These are phyloP conservation scores for Panulirus ornatus DNA, from an alignment of 1,140 invertebrate genomes.

Conservation along the genomic window DNA sequence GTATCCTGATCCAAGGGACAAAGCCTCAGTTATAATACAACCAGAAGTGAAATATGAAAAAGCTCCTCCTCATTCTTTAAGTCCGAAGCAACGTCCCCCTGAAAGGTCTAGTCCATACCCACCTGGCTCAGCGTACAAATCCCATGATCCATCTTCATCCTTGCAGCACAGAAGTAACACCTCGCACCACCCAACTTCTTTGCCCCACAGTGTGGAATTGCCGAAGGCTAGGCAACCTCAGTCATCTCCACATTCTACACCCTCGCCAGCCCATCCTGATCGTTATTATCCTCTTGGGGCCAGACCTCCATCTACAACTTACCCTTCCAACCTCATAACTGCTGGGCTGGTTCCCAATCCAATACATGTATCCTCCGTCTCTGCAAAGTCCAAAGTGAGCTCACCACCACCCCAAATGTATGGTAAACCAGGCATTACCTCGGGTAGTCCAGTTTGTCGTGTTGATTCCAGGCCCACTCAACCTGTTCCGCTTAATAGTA, in stretches of 20 bases:
- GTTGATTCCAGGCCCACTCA: constrained; percentile 78
- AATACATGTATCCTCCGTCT: constrained; percentile 62
- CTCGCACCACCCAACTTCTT: constrained; percentile 47
- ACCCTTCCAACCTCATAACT: constrained; percentile 65
- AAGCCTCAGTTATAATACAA: constrained; percentile 73
- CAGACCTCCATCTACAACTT: constrained; percentile 63
- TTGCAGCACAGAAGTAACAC: constrained; percentile 44
- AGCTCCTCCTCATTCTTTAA: constrained; percentile 65
- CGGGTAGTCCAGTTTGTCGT: constrained; percentile 82
- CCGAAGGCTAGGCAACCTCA: constrained; percentile 77
- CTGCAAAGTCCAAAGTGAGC: constrained; percentile 85
- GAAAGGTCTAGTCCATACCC: constrained; percentile 74
- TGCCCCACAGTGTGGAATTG: constrained; percentile 71
- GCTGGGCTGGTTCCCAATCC: constrained; percentile 73
- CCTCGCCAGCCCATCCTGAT: constrained; percentile 75
- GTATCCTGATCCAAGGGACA: constrained; percentile 66
- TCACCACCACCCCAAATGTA: constrained; percentile 89
- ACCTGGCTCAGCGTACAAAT: constrained; percentile 70
- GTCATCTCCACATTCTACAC: constrained; percentile 76
- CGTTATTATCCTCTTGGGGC: constrained; percentile 61
- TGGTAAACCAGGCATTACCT: constrained; percentile 84
- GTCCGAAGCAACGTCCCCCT: constrained; percentile 72
- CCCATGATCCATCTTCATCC: constrained; percentile 58
- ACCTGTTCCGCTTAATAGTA: constrained; percentile 84
- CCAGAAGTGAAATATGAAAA: constrained; percentile 74